Percentiles rank a stretch among this genome's conserved stretches.
Conservation (phyloP, 2,113 vertebrate species). For the Maccullochella peelii region DNA sequence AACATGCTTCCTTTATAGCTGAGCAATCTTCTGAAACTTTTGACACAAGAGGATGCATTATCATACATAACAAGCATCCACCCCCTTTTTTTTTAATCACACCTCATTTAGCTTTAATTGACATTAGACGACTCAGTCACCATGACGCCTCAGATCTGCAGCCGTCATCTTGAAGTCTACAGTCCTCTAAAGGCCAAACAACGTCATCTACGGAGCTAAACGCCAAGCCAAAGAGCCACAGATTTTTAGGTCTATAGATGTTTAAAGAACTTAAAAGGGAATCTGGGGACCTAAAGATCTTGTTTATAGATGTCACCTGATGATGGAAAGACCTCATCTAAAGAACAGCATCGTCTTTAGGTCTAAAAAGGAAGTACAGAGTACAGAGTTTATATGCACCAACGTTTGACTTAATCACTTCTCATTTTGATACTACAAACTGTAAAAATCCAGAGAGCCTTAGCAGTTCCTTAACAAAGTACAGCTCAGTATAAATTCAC, state of each 20-base stretch:
- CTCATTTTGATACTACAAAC: not conserved
- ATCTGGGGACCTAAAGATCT: not conserved
- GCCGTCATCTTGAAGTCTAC: too few species aligned
- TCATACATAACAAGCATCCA: not conserved
- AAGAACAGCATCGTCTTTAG: not conserved
- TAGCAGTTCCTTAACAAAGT: not conserved
- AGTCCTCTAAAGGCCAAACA: not conserved
- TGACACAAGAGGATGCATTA: not conserved
- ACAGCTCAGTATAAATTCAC: not conserved
- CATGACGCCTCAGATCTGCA: not conserved
- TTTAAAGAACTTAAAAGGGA: not conserved
- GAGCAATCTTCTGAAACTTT: too few species aligned
- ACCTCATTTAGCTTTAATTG: conserved; percentile 12
- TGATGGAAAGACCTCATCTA: not conserved
- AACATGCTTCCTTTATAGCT: not conserved
- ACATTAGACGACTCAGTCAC: not conserved
- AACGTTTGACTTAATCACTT: not conserved
- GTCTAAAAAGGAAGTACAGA: not conserved
- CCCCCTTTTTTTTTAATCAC: not conserved
- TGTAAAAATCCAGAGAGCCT: not conserved
- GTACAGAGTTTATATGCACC: not conserved
- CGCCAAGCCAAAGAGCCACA: not conserved
- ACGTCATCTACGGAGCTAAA: not conserved
- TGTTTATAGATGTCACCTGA: not conserved
- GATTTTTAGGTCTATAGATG: too few species aligned